These are phyloP conservation scores for Andrena cerasifolii DNA, from an alignment of 1,140 invertebrate genomes.

Conservation along the genomic window DNA sequence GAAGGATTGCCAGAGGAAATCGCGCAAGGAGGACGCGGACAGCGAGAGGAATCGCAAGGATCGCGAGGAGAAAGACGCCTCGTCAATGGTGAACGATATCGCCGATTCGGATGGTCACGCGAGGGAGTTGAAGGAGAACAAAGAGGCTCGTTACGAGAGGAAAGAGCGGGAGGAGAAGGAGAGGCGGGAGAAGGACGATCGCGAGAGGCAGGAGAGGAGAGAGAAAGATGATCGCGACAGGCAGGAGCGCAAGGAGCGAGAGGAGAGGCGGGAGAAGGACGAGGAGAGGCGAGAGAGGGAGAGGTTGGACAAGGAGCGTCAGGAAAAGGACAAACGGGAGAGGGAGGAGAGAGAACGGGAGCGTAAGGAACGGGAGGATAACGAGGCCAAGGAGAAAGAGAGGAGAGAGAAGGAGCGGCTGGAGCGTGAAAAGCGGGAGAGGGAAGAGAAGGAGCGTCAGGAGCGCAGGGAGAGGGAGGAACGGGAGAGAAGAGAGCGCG, in stretches of 20 bases:
- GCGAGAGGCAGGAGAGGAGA: slow-evolving; percentile 68
- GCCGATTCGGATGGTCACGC: slow-evolving; percentile 57
- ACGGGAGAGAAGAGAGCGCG: slow-evolving; percentile 70
- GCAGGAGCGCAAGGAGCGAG: slow-evolving; percentile 71
- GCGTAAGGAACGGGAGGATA: slow-evolving; percentile 69
- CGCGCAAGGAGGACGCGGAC: slow-evolving; percentile 72
- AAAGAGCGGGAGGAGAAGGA: slow-evolving; percentile 77
- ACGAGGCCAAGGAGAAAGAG: slow-evolving; percentile 67
- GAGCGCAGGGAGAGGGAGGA: slow-evolving; percentile 76
- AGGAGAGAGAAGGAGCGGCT: slow-evolving; percentile 71
- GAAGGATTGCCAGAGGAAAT: slow-evolving; percentile 72
- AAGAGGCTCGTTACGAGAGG: slow-evolving; percentile 73
- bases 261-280: slow-evolving; percentile 81
- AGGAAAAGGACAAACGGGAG: slow-evolving; percentile 68
- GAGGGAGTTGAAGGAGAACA: slow-evolving; percentile 65
- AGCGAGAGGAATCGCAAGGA: slow-evolving; percentile 72
- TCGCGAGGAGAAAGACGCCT: slow-evolving; percentile 61
- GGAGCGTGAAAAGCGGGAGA: slow-evolving; percentile 71
- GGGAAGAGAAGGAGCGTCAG: slow-evolving; percentile 73
- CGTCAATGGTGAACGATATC: slow-evolving; percentile 44
- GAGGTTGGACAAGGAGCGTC: slow-evolving; percentile 70
- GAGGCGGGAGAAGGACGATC: slow-evolving; percentile 72
- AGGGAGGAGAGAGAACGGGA: slow-evolving; percentile 62
- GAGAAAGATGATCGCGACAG: slow-evolving; percentile 75
- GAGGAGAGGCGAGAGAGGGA: slow-evolving; percentile 74